phyloP scores from a whole-genome alignment of 2,797 vertebrate genomes.

The Sebastes variabilis region DNA sequence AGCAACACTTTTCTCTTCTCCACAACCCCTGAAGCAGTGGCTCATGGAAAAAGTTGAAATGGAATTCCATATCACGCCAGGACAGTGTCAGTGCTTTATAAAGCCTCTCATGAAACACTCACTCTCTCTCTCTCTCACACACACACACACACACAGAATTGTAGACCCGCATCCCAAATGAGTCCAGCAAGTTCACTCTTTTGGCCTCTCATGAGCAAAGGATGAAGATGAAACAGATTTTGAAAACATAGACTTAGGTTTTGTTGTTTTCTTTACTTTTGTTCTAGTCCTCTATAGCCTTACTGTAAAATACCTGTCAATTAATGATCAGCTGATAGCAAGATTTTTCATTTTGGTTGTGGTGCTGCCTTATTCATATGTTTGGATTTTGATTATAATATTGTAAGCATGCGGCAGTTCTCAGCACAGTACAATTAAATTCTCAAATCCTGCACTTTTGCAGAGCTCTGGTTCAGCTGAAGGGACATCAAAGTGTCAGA shows the following conservation, averaged over 20 bases:
- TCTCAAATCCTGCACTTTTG: neutral
- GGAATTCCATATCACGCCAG: slow-evolving; percentile 59
- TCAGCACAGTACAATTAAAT: neutral
- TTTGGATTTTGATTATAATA: neutral
- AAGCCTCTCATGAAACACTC: slow-evolving; percentile 34
- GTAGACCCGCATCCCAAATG: slow-evolving; percentile 10
- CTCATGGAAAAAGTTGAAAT: slow-evolving; percentile 51
- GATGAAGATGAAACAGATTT: slow-evolving; percentile 33
- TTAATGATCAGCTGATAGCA: neutral
- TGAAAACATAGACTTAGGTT: neutral
- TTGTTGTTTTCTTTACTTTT: neutral
- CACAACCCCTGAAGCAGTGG: slow-evolving; percentile 31
- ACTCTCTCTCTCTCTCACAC: neutral
- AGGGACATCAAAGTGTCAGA: neutral
- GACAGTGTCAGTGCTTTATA: slow-evolving; percentile 45
- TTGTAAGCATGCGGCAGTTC: neutral
- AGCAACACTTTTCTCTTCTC: slow-evolving; percentile 19
- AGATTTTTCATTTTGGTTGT: neutral
- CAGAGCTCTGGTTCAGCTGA: neutral
- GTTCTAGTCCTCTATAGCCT: too few species aligned
- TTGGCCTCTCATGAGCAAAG: slow-evolving; percentile 2
- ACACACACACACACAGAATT: neutral
- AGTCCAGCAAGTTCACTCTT: slow-evolving; percentile 26
- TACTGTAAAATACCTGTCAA: neutral
- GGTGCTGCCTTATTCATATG: neutral